A percentile compares a stretch with the other conserved stretches of the same genome.
These are phyloP conservation scores for Prenolepis imparis DNA, from an alignment of 2,888 invertebrate genomes.

Conservation along the genomic window DNA sequence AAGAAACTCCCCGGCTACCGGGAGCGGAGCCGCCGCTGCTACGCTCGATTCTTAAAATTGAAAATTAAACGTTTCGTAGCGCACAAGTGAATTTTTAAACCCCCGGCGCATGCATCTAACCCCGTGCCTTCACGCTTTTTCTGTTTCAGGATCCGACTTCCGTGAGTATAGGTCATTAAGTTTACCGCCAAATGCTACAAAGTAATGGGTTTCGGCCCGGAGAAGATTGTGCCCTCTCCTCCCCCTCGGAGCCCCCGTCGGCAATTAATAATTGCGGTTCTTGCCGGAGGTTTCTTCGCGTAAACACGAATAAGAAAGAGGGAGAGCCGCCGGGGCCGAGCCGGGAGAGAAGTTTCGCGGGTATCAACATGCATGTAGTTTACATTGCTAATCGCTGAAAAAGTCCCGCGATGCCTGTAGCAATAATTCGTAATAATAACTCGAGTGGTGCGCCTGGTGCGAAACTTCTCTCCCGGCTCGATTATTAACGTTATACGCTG, in stretches of 20 bases:
- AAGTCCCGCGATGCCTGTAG: neutral
- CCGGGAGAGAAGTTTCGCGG: slow-evolving; percentile 40
- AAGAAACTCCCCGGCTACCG: slow-evolving; percentile 44
- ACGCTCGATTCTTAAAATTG: slow-evolving; percentile 71
- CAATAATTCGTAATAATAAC: neutral
- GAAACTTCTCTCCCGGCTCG: neutral
- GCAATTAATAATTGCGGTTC: slow-evolving; percentile 44
- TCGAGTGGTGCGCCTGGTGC: neutral
- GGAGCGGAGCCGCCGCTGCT: slow-evolving; percentile 22
- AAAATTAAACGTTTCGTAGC: slow-evolving; percentile 77
- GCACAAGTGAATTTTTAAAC: slow-evolving; percentile 55
- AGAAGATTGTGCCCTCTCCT: slow-evolving; percentile 10
- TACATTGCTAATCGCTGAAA: slow-evolving; percentile 46
- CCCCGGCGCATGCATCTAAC: slow-evolving; percentile 56
- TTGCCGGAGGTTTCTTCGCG: slow-evolving; percentile 62
- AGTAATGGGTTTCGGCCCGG: slow-evolving; percentile 58
- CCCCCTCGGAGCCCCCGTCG: neutral
- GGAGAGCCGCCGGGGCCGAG: too few relatives aligned
- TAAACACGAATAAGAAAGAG: slow-evolving; percentile 62
- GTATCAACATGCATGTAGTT: slow-evolving; percentile 41
- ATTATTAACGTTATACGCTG: neutral
- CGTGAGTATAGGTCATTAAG: slow-evolving; percentile 81
- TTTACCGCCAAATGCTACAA: slow-evolving; percentile 65
- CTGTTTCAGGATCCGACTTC: slow-evolving; percentile 86
- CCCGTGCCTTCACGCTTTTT: slow-evolving; percentile 72